Base-by-base conservation (phyloP, 2,113 vertebrate species). In the Ochotona curzoniae region DNA sequence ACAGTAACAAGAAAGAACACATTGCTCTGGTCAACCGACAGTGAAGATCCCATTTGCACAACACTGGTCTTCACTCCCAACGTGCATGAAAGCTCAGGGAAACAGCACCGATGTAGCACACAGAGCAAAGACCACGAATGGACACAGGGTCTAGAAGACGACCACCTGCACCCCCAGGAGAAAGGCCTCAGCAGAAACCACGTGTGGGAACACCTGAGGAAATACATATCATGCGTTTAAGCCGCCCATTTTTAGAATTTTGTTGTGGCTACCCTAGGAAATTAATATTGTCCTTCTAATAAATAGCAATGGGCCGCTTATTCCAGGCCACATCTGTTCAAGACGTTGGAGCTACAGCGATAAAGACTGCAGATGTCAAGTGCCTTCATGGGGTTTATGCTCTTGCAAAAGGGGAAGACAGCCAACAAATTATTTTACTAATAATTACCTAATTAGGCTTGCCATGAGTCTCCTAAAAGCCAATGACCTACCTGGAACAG, bases 371-470 rank as follows among this genome's bases (percentile, higher is more conserved):
- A 57, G 30, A 51, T 67, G n/a, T 26, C 74, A 70, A 15, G 8
- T 54, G 47, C 44, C 23, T 54, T 82, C 3, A 0, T 15, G 78
- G 78, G 61, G 75, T 44, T 44, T 32, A 15, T 1, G 4, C 35
- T 30, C 69, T 74, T 51, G 14, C 57, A 63, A 86, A 4, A 47
- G 44, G 30, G 10, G 5, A 57, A 70, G 63, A 47, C 28, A 25
- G 8, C 21, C 1, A 15, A 25, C 32, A 75, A 57, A 35, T 80
- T 26, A 79, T 92, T 35, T 87, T n/a, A 60, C 76, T n/a, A 35
- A 81, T 80, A 89, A 47, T 83, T 54, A 81, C 61, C 94, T 86
- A 49, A 63, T 88, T 71, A 87, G 82, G 76, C 32, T 61, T 75
- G 28, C 20, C 70, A 14, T 32, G 85, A 38, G 30, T 85, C 69